Conservation (phyloP, 2,113 vertebrate species). For the Python bivittatus region DNA sequence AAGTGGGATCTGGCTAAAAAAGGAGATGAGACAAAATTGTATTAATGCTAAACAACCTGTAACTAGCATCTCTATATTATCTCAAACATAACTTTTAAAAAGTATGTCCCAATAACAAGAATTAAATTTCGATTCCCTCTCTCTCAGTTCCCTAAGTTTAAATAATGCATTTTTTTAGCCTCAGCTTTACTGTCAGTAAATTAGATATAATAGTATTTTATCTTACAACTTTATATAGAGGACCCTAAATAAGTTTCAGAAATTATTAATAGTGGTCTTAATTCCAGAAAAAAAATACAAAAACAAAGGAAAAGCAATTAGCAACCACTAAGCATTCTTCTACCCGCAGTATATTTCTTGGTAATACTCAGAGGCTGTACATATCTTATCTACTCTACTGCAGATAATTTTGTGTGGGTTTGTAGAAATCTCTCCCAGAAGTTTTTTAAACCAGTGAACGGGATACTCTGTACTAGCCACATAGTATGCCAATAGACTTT, state of each 20-base stretch:
- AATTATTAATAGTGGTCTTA: not conserved
- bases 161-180: not conserved
- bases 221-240: not conserved
- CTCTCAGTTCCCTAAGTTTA: not conserved
- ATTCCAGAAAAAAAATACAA: not conserved
- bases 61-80: not conserved
- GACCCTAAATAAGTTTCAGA: not conserved
- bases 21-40: not conserved
- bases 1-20: conserved; percentile 87
- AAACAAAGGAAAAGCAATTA: not conserved
- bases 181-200: not conserved
- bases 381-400: not conserved
- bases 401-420: not conserved
- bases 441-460: not conserved
- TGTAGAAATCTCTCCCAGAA: not conserved
- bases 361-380: not conserved
- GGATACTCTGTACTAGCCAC: not conserved
- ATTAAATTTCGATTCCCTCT: not conserved
- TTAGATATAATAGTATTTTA: not conserved
- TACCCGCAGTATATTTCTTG: not conserved
- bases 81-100: not conserved
- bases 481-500: not conserved
- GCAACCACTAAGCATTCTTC: not conserved
- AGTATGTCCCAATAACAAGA: not conserved
- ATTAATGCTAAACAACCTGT: not conserved